Percentiles rank a stretch among this genome's conserved stretches.
Evolutionary conservation across 2,888 invertebrate species (phyloP).

Genomic region (Ypsolopha scabrella): DNA sequence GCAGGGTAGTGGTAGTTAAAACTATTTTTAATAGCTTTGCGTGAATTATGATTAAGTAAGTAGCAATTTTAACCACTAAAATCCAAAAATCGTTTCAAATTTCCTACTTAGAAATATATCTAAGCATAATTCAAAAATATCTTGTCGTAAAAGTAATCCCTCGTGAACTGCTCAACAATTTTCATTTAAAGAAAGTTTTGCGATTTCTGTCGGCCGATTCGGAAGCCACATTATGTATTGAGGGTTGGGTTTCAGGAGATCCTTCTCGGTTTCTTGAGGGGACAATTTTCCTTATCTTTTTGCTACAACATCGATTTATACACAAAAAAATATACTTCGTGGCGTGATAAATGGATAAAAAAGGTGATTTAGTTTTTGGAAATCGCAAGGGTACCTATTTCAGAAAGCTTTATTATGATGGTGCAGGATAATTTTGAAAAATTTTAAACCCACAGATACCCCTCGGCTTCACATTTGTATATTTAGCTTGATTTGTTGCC

Average conservation of each 20-base stretch:
- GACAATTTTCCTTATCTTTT: constrained; percentile 20
- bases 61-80: too few relatives aligned
- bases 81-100: not conserved
- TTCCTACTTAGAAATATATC: not conserved
- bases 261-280: constrained; percentile 17
- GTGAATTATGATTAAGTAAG: too few relatives aligned
- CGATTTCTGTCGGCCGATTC: constrained; percentile 30
- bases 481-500: too few relatives aligned
- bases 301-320: not conserved
- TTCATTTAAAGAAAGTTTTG: constrained; percentile 34
- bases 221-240: constrained; percentile 17
- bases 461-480: too few relatives aligned
- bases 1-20: too few relatives aligned
- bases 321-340: not conserved
- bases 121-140: constrained; percentile 39
- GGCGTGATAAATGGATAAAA: not conserved
- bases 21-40: too few relatives aligned
- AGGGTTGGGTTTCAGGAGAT: constrained; percentile 13
- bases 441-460: too few relatives aligned
- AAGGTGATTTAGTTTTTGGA: not conserved
- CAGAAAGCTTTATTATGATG: not conserved
- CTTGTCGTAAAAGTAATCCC: constrained; percentile 29
- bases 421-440: too few relatives aligned
- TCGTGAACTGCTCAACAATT: constrained; percentile 37
- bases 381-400: too few relatives aligned